Evolutionary conservation across 2,113 vertebrate species (phyloP).

Genomic region (Chionodraco myersi): DNA sequence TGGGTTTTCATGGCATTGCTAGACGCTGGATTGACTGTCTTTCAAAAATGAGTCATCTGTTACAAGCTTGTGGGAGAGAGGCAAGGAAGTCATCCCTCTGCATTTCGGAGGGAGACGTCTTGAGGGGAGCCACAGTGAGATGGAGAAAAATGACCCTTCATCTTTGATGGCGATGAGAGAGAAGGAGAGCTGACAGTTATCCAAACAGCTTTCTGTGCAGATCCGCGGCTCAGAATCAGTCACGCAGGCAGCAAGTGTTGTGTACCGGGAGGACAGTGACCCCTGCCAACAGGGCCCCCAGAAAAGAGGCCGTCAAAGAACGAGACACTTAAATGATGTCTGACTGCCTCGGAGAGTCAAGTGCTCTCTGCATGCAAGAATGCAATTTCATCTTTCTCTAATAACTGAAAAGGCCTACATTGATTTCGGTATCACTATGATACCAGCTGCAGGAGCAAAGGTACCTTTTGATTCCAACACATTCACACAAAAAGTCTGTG

Average conservation of each 20-base stretch:
- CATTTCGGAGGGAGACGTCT: conserved; percentile 57
- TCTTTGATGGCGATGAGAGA: conserved; percentile 62
- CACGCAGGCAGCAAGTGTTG: conserved; percentile 45
- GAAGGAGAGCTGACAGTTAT: conserved; percentile 71
- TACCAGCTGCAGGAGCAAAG: conserved; percentile 19
- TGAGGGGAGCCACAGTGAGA: conserved; percentile 61
- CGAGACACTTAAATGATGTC: conserved; percentile 48
- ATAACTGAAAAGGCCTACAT: conserved; percentile 39
- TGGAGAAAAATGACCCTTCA: conserved; percentile 78
- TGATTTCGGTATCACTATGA: conserved; percentile 29
- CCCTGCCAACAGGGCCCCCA: conserved; percentile 45
- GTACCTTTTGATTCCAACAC: conserved; percentile 15
- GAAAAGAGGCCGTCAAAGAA: conserved; percentile 53
- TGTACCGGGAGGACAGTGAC: conserved; percentile 62
- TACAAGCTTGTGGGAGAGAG: conserved; percentile 22
- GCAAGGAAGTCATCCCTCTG: conserved; percentile 48
- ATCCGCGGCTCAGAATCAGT: conserved; percentile 62
- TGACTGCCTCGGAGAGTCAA: conserved; percentile 49
- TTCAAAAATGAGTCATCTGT: conserved; percentile 54
- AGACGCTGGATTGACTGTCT: conserved; percentile 37
- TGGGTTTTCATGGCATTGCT: too few relatives aligned
- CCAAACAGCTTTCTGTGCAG: conserved; percentile 72
- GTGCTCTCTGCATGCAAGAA: conserved; percentile 37
- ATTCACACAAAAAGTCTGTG: conserved; percentile 14
- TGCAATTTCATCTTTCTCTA: conserved; percentile 39